Conservation (phyloP, 2,888 invertebrate genomes). For the Volucella bombylans region DNA sequence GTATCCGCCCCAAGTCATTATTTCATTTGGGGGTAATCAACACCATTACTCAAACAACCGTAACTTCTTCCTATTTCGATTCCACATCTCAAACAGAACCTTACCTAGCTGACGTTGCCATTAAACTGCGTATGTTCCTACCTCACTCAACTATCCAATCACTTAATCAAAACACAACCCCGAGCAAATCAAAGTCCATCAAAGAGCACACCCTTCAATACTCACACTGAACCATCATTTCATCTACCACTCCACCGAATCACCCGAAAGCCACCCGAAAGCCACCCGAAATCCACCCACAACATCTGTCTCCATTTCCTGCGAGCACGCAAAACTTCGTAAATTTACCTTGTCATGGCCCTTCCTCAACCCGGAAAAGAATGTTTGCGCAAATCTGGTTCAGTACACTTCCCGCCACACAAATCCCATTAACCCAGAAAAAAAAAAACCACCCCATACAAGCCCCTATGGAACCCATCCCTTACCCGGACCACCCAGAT, state of each 20-base stretch:
- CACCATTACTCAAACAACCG: not conserved
- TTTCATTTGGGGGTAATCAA: not conserved
- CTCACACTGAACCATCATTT: not conserved
- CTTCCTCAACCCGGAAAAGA: slow-evolving; percentile 67
- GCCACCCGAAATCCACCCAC: not conserved
- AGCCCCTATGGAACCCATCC: not conserved
- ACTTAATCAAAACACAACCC: slow-evolving; percentile 24
- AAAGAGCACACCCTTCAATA: slow-evolving; percentile 7
- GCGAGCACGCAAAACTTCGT: slow-evolving; percentile 30
- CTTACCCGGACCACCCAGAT: not conserved
- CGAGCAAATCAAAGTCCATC: slow-evolving; percentile 16
- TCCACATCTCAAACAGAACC: too few relatives aligned
- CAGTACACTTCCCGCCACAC: slow-evolving; percentile 50
- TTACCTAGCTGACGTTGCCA: not conserved
- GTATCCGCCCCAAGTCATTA: too few relatives aligned
- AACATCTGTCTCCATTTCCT: slow-evolving; percentile 10
- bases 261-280: not conserved
- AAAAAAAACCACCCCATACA: slow-evolving; percentile 8
- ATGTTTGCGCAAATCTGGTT: slow-evolving; percentile 65
- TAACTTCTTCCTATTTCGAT: not conserved
- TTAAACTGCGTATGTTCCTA: not conserved
- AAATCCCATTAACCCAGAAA: slow-evolving; percentile 69
- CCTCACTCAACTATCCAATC: not conserved
- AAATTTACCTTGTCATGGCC: slow-evolving; percentile 46
- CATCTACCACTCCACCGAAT: too few relatives aligned